Conservation (phyloP, 2,888 invertebrate species). For the Syrista parreyssii region DNA sequence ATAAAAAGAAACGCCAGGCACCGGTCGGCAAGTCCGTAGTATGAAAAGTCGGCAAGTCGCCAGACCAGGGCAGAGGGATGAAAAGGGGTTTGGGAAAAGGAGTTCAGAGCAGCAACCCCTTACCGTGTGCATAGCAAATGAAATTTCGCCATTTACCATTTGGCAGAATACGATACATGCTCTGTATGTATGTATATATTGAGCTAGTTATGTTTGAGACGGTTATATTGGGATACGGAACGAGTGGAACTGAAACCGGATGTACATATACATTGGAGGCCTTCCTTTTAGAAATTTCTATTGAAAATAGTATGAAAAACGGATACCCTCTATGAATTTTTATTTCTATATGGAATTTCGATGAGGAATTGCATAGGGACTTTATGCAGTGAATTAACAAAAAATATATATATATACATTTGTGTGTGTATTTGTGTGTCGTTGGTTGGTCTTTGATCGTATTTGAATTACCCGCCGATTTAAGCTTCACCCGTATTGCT, state of each 20-base stretch:
- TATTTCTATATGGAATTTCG: background rate
- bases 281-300: background rate
- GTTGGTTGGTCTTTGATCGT: background rate
- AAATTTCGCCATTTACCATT: background rate
- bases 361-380: background rate
- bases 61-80: background rate
- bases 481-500: background rate
- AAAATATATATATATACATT: background rate
- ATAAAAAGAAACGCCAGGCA: background rate
- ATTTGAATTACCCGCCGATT: background rate
- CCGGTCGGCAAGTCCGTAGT: background rate
- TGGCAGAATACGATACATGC: background rate
- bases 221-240: background rate
- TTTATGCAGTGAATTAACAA: background rate
- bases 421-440: no score
- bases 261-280: background rate
- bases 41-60: background rate
- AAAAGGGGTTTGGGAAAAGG: rapidly evolving
- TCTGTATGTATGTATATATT: background rate
- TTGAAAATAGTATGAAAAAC: background rate
- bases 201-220: background rate
- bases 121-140: background rate
- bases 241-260: background rate
- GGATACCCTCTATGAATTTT: background rate
- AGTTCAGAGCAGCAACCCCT: background rate